Evolutionary conservation across 1,140 invertebrate genomes (phyloP), one percentile per base, ranked within the genome.

Genomic region (Bicyclus anynana): DNA sequence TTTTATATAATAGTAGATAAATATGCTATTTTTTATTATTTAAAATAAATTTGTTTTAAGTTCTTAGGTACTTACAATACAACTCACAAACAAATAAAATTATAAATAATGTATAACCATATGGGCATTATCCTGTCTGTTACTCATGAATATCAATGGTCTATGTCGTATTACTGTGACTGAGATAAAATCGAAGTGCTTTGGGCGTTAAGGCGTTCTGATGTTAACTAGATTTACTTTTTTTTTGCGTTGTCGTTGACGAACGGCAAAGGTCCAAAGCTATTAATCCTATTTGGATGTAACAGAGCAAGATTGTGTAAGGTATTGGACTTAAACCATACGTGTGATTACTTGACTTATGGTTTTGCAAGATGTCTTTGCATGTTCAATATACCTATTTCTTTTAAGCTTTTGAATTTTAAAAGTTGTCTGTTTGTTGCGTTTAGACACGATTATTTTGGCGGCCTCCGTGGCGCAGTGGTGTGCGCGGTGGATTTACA

Each of bases 151-250:
- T 33, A 33, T 33, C 29, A 7, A 27, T 12, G 29, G 10, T 12
- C 40, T 48, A 67, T 74, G 67, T 72, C 70, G 65, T 72, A 68
- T 70, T 69, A 69, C 67, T 42, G 49, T 46, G 56, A 58, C 58
- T 16, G 52, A 35, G 50, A 46, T 58, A 57, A 58, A 46, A 57
- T 47, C 56, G 47, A 60, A 54, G 51, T 46, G 49, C 49, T n/a
- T 35, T 50, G 23, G 54, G 59, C 52, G 59, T 57, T 53, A 58
- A 62, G 63, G 63, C 59, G 63, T 65, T 62, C 26, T 35, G 53
- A 57, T 51, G 61, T 63, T 53, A 63, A 63, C 54, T 57, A 63
- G 44, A 38, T 50, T 52, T 21, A 29, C 40, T 48, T 42, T 57
- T 56, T 26, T 47, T 26, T 27, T 38, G 4, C 5, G 37, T 38